Evolutionary conservation across 2,113 vertebrate genomes (phyloP).

Genomic region (Poeciliopsis occidentalis): DNA sequence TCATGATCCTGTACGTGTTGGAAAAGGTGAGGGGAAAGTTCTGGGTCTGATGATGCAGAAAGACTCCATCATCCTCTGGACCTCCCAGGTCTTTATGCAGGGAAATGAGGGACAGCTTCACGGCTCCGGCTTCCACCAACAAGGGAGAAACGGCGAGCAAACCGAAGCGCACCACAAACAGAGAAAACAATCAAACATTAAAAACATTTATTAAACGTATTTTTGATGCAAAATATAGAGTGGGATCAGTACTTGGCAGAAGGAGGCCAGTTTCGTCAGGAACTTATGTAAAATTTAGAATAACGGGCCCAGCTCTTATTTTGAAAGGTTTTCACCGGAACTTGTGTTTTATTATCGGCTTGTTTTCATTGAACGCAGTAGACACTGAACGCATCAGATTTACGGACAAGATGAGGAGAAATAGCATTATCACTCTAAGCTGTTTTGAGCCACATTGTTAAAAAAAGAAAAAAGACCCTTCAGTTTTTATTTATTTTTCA

Average conservation of each 20-base stretch:
- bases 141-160: conserved; percentile 56
- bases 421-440: conserved; percentile 2
- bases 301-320: conserved; percentile 17
- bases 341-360: neutral
- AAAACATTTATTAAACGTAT: neutral
- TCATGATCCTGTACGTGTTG: conserved; percentile 1
- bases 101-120: conserved; percentile 74
- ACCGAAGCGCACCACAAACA: conserved; percentile 58
- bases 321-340: conserved; percentile 27
- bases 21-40: conserved; percentile 68
- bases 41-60: conserved; percentile 35
- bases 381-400: too few species aligned
- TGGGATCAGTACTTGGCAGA: conserved; percentile 79
- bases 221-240: neutral
- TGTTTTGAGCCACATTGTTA: neutral
- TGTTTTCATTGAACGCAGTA: neutral
- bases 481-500: neutral
- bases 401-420: conserved; percentile 10
- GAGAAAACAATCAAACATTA: conserved; percentile 1
- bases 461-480: neutral
- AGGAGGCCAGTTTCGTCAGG: conserved; percentile 52
- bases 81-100: conserved; percentile 66
- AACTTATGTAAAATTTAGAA: neutral
- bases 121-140: conserved; percentile 63
- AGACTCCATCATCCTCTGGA: conserved; percentile 72